phyloP scores from a whole-genome alignment of 2,888 invertebrate genomes.

The Dicranocentrus wangi region DNA sequence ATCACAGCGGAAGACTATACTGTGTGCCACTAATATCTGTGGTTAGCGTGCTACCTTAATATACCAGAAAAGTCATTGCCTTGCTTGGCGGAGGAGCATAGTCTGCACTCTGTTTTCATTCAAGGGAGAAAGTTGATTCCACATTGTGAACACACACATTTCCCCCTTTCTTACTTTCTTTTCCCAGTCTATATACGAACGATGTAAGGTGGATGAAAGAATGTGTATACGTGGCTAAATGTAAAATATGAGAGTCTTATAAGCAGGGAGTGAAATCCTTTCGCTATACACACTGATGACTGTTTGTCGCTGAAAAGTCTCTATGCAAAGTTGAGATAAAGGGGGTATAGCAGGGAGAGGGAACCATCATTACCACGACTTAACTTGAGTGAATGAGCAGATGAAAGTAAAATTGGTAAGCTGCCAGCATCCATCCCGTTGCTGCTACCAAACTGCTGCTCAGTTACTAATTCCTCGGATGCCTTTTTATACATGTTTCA shows the following conservation, averaged over 20 bases:
- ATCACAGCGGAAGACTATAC: constrained; percentile 31
- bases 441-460: constrained; percentile 25
- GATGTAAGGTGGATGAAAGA: neutral
- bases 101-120: constrained; percentile 19
- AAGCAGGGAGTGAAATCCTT: neutral
- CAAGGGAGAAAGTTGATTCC: constrained; percentile 40
- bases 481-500: constrained; percentile 1
- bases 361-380: constrained; percentile 58
- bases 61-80: constrained; percentile 22
- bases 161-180: constrained; percentile 1
- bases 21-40: neutral
- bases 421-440: constrained; percentile 48
- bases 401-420: constrained; percentile 61
- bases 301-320: constrained; percentile 31
- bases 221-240: no score
- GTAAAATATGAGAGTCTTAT: no score
- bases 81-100: constrained; percentile 7
- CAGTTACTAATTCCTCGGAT: constrained; percentile 54
- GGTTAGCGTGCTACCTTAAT: no score
- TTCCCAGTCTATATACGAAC: neutral
- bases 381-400: constrained; percentile 54
- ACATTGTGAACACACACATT: constrained; percentile 37
- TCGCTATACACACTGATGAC: constrained; percentile 20
- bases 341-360: constrained; percentile 24
- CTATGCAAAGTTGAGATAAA: constrained; percentile 17